Conservation (phyloP, 92 coral and sea anemone species). For the Actinernus sp. region DNA sequence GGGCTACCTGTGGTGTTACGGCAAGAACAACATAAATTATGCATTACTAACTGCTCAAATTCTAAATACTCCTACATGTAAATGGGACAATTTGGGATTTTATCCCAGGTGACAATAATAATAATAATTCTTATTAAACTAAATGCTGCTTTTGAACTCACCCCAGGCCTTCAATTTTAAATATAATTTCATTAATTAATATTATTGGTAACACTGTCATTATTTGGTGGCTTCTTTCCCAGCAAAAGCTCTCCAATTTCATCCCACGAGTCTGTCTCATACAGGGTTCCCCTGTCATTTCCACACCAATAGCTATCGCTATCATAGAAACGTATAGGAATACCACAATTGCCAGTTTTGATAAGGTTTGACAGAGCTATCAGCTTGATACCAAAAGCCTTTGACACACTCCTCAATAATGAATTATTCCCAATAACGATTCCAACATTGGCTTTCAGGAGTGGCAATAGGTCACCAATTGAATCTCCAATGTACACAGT, state of each 20-base stretch:
- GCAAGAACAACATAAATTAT: no score
- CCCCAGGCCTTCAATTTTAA: no score
- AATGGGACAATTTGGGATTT: no score
- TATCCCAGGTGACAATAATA: no score
- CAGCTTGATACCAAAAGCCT: conserved; percentile 82
- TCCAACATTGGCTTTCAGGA: conserved; percentile 84
- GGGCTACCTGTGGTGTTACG: no score
- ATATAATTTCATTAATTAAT: no score
- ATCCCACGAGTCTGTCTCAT: conserved; percentile 80
- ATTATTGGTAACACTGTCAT: no score
- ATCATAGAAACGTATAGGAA: conserved; percentile 7
- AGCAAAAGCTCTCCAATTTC: conserved; percentile 81
- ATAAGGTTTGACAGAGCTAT: conserved; percentile 62
- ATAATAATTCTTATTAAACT: no score
- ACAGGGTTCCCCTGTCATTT: conserved; percentile 19
- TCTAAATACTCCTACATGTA: no score
- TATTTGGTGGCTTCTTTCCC: no score
- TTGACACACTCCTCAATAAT: conserved; percentile 72
- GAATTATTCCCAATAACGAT: conserved; percentile 84
- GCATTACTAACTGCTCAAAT: no score
- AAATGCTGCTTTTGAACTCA: no score
- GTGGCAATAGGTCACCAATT: conserved; percentile 84
- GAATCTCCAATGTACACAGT: conserved; percentile 93
- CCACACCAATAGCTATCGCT: background rate
- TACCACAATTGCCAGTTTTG: background rate